Evolutionary conservation across 2,113 vertebrate species (phyloP).

Genomic region (Apistogramma diplotaenia): DNA sequence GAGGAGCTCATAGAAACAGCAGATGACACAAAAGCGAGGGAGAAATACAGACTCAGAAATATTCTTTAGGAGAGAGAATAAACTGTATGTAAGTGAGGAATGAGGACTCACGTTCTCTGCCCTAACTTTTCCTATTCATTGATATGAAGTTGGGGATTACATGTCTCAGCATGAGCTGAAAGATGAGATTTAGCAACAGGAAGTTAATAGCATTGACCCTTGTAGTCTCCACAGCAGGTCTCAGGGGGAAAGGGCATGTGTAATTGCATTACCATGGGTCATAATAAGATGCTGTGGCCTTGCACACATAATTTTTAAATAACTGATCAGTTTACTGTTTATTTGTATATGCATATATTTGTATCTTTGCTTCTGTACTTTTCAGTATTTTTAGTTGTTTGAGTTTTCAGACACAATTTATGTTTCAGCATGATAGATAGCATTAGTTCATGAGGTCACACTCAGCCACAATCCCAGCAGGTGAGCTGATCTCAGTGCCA

Average conservation of each 20-base stretch:
- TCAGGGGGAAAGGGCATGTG: background rate
- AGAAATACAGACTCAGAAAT: background rate
- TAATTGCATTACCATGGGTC: background rate
- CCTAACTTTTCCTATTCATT: background rate
- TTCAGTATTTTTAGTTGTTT: too few relatives aligned
- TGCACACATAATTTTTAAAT: background rate
- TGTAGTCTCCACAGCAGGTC: background rate
- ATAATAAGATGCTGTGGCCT: background rate
- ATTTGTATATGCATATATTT: too few relatives aligned
- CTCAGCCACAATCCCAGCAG: too few relatives aligned
- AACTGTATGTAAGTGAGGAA: background rate
- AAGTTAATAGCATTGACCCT: conserved; percentile 18
- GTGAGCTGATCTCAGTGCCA: too few relatives aligned
- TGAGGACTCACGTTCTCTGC: background rate
- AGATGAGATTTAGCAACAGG: background rate
- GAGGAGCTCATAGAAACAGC: background rate
- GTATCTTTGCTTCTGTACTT: too few relatives aligned
- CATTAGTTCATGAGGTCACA: too few relatives aligned
- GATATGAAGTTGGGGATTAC: background rate
- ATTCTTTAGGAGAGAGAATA: background rate
- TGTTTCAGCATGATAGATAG: too few relatives aligned
- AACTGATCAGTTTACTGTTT: background rate
- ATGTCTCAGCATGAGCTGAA: background rate
- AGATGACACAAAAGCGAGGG: background rate
- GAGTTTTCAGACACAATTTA: too few relatives aligned